These are phyloP conservation scores for Rhipidura dahli DNA, from an alignment of 2,113 vertebrate genomes.

Conservation along the genomic window DNA sequence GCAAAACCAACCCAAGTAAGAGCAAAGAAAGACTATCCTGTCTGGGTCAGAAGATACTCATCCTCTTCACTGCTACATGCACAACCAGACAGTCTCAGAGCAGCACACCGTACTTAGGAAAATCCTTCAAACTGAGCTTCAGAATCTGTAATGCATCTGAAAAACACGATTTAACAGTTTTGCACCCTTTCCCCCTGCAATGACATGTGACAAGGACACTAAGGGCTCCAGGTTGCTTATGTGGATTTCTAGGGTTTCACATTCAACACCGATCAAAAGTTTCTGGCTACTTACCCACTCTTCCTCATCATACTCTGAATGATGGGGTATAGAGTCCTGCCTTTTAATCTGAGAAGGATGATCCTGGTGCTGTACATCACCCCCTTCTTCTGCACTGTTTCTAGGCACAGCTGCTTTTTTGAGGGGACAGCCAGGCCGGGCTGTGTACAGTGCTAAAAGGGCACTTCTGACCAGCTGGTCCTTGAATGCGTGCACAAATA, in stretches of 20 bases:
- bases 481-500: conserved; percentile 94
- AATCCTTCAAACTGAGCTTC: neutral
- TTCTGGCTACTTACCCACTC: conserved; percentile 86
- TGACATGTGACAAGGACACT: neutral
- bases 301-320: conserved; percentile 94
- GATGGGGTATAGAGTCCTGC: conserved; percentile 91
- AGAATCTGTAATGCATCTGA: neutral
- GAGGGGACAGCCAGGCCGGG: conserved; percentile 84
- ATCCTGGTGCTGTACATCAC: conserved; percentile 58
- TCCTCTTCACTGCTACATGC: neutral
- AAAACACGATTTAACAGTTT: neutral
- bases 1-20: neutral
- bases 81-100: neutral
- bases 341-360: conserved; percentile 58
- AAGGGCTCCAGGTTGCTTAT: neutral
- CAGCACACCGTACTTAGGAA: neutral
- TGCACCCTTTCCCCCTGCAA: neutral
- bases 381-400: conserved; percentile 34
- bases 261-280: neutral
- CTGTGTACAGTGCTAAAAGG: conserved; percentile 89
- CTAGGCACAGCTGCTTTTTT: conserved; percentile 73
- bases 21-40: neutral
- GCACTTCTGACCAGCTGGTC: conserved; percentile 94
- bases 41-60: neutral
- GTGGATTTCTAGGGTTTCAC: neutral